Conservation (phyloP, 2,113 vertebrate species). For the Barnardius zonarius region DNA sequence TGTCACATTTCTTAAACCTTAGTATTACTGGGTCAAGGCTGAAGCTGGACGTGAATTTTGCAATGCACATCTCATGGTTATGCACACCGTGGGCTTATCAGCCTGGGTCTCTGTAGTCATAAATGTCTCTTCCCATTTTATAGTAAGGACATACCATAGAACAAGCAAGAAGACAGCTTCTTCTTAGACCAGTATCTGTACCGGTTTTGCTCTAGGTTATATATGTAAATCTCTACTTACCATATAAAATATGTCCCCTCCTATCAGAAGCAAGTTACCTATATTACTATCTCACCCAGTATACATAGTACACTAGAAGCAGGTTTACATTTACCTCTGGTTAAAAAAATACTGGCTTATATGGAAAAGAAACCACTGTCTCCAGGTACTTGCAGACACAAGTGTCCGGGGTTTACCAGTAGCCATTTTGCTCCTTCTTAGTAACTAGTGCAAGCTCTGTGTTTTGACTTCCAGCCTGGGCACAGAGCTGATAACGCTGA, state of each 20-base stretch:
- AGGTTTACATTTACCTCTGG: background rate
- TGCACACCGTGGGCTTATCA: accelerated
- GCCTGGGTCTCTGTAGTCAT: background rate
- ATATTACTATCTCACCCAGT: background rate
- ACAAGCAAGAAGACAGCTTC: accelerated
- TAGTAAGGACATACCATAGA: background rate
- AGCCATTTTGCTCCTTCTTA: too few species aligned
- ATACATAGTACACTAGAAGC: background rate
- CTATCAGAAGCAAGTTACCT: background rate
- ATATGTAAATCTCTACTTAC: background rate
- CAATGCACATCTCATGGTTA: background rate
- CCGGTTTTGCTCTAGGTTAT: background rate
- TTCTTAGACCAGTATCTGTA: background rate
- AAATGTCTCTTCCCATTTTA: background rate
- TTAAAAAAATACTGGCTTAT: background rate
- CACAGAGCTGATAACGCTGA: too few species aligned
- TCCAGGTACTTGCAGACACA: background rate
- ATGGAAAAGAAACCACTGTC: background rate
- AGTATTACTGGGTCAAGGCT: background rate
- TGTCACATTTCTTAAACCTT: background rate
- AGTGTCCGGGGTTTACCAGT: too few species aligned
- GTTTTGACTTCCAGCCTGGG: too few species aligned
- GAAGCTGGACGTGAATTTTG: background rate
- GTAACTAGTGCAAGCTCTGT: too few species aligned
- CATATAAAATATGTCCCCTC: background rate